These are phyloP conservation scores for Athrips mouffetella DNA, from an alignment of 2,888 invertebrate species.

Conservation along the genomic window DNA sequence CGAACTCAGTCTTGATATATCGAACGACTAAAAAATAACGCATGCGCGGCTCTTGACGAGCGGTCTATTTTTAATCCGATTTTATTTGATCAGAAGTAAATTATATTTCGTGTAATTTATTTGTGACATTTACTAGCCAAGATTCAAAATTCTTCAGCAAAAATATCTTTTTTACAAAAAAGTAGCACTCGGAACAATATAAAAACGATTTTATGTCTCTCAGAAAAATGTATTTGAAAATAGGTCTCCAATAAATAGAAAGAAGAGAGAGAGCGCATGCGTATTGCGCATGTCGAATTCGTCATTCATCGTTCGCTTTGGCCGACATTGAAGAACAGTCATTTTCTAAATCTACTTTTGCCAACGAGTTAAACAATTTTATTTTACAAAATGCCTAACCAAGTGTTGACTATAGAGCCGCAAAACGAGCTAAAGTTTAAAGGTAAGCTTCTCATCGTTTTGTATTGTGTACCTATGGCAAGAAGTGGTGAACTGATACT, in stretches of 20 bases:
- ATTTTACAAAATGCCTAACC: conserved; percentile 80
- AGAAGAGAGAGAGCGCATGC: conserved; percentile 35
- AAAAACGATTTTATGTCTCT: no score
- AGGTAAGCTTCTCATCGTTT: conserved; percentile 81
- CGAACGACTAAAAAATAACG: no score
- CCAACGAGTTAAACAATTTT: conserved; percentile 67
- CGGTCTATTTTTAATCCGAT: no score
- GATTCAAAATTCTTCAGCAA: no score
- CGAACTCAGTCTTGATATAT: no score
- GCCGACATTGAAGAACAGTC: conserved; percentile 59
- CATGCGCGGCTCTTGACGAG: no score
- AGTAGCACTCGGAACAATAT: no score
- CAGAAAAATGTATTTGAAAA: no score
- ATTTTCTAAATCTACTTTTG: conserved; percentile 57
- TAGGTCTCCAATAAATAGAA: conserved; percentile 15
- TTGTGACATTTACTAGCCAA: no score
- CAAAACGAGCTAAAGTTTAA: conserved; percentile 92
- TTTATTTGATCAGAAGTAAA: no score
- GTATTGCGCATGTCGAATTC: conserved; percentile 56
- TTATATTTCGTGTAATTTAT: no score
- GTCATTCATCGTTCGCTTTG: conserved; percentile 55
- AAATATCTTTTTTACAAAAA: no score
- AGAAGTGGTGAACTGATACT: conserved; percentile 56
- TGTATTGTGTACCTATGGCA: conserved; percentile 32
- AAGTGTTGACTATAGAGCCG: conserved; percentile 91